Percentiles rank a stretch among this genome's conserved stretches.
Evolutionary conservation across 2,888 invertebrate genomes (phyloP).

Genomic region (Fabriciana adippe): DNA sequence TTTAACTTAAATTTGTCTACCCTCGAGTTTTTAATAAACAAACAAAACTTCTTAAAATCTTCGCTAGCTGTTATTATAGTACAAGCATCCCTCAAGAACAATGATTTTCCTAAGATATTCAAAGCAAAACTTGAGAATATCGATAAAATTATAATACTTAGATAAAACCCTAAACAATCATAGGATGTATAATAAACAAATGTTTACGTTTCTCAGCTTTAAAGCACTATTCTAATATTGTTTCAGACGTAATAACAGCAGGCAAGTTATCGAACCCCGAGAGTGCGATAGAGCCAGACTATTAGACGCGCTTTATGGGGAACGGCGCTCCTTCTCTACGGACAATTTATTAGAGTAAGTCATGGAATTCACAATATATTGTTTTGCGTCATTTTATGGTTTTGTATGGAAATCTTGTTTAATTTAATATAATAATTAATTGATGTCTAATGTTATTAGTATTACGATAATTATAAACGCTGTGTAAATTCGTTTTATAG

Average conservation of each 20-base stretch:
- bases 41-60: no score
- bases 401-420: background rate
- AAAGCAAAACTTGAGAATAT: no score
- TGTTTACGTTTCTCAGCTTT: background rate
- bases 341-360: constrained; percentile 65
- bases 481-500: no score
- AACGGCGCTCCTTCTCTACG: constrained; percentile 56
- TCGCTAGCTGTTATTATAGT: no score
- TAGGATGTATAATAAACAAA: background rate
- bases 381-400: background rate
- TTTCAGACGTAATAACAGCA: constrained; percentile 60
- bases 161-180: no score
- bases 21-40: no score
- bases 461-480: no score
- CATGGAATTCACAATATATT: background rate
- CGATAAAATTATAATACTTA: no score
- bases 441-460: no score
- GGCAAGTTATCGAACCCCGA: constrained; percentile 57
- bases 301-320: constrained; percentile 63
- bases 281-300: constrained; percentile 47
- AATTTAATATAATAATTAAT: background rate
- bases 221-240: constrained; percentile 45
- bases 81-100: no score
- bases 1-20: no score
- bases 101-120: no score